Percentiles rank a stretch among this genome's conserved stretches.
phyloP scores from a whole-genome alignment of 1,140 invertebrate genomes.

The Antheraea mylitta region DNA sequence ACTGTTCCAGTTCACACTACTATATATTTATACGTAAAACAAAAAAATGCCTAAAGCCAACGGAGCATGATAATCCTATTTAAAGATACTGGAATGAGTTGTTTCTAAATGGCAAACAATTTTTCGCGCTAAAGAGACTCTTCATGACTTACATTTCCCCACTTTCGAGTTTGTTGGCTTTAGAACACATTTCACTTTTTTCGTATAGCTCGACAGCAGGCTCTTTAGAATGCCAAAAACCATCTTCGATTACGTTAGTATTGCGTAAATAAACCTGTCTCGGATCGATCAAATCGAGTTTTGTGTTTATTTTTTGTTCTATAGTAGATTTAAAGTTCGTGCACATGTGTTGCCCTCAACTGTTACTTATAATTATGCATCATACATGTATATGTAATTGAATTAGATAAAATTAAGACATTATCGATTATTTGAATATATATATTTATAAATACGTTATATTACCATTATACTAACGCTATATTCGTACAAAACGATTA shows the following conservation, averaged over 20 bases:
- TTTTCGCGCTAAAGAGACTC: slow-evolving; percentile 35
- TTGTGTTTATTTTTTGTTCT: slow-evolving; percentile 17
- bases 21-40: not conserved
- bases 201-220: slow-evolving; percentile 24
- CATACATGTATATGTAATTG: not conserved
- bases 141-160: slow-evolving; percentile 27
- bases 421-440: too few species aligned
- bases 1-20: not conserved
- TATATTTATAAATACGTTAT: too few species aligned
- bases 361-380: too few species aligned
- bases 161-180: slow-evolving; percentile 44
- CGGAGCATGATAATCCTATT: slow-evolving; percentile 19
- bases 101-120: slow-evolving; percentile 33
- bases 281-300: slow-evolving; percentile 21
- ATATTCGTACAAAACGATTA: too few species aligned
- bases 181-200: slow-evolving; percentile 48
- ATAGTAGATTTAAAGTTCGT: slow-evolving; percentile 3
- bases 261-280: slow-evolving; percentile 35
- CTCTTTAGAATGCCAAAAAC: slow-evolving; percentile 26
- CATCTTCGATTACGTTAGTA: slow-evolving; percentile 31
- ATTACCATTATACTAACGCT: too few species aligned
- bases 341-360: not conserved
- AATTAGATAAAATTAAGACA: too few species aligned
- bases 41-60: slow-evolving; percentile 12
- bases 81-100: slow-evolving; percentile 18